phyloP scores from a whole-genome alignment of 2,888 invertebrate species.

The Dryobotodes eremita region DNA sequence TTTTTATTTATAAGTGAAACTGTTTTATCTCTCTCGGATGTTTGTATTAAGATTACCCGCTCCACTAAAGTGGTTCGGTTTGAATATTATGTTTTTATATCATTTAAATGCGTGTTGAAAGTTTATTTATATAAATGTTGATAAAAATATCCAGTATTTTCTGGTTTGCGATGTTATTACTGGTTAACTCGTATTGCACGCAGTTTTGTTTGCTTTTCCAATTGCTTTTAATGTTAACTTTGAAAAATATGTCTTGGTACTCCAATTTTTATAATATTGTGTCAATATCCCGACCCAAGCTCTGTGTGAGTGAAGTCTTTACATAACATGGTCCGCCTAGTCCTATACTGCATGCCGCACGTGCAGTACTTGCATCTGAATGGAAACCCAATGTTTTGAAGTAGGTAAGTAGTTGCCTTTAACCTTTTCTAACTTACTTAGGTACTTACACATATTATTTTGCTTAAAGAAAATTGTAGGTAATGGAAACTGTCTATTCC shows the following conservation, averaged over 20 bases:
- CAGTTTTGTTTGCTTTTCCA: conserved; percentile 33
- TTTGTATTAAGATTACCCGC: conserved; percentile 21
- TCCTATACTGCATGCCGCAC: not conserved
- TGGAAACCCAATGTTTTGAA: not conserved
- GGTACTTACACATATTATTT: not conserved
- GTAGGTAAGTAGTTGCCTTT: not conserved
- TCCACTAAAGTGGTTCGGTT: conserved; percentile 27
- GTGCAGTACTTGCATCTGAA: not conserved
- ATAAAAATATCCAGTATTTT: conserved; percentile 32
- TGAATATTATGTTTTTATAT: conserved; percentile 35
- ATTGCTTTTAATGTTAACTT: conserved; percentile 14
- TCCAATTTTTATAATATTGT: conserved; percentile 31
- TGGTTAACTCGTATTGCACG: not conserved
- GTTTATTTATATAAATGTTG: conserved; percentile 45
- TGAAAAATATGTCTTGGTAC: conserved; percentile 14
- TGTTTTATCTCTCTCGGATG: conserved; percentile 32
- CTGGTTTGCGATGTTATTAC: conserved; percentile 36
- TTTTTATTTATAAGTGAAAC: conserved; percentile 13
- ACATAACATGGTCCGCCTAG: not conserved
- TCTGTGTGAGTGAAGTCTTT: not conserved
- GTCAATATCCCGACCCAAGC: conserved; percentile 7
- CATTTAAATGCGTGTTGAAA: conserved; percentile 45
- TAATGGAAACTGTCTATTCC: not conserved
- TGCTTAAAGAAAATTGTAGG: not conserved
- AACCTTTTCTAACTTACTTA: not conserved